Percentiles rank a stretch among this genome's conserved stretches.
Conservation (phyloP, 1,140 invertebrate genomes). For the Drosophila repleta region DNA sequence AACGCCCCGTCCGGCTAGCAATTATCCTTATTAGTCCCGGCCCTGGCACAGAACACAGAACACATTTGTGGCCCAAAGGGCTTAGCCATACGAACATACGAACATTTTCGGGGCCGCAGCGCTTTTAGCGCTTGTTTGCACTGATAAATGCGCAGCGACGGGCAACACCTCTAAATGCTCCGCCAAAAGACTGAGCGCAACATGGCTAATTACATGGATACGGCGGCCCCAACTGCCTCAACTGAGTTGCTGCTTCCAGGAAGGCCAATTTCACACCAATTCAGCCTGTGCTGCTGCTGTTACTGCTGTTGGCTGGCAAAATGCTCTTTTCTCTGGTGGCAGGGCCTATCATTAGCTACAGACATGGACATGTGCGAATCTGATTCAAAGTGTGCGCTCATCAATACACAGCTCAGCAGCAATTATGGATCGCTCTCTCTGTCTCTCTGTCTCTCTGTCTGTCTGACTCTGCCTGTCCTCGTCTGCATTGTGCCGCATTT, state of each 20-base stretch:
- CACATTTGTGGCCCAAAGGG: slow-evolving; percentile 56
- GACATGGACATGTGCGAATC: slow-evolving; percentile 40
- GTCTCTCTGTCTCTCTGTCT: slow-evolving; percentile 11
- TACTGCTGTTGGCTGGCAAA: slow-evolving; percentile 24
- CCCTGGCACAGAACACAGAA: slow-evolving; percentile 71
- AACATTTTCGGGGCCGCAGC: slow-evolving; percentile 35
- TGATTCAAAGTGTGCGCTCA: slow-evolving; percentile 36
- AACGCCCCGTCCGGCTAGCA: slow-evolving; percentile 64
- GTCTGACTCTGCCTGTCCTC: slow-evolving; percentile 10
- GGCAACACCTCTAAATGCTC: slow-evolving; percentile 43
- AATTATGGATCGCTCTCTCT: slow-evolving; percentile 46
- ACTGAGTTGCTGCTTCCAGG: slow-evolving; percentile 52
- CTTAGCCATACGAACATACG: slow-evolving; percentile 32
- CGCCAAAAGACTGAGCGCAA: slow-evolving; percentile 28
- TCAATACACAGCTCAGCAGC: slow-evolving; percentile 46
- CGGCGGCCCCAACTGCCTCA: slow-evolving; percentile 27
- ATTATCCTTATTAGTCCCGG: slow-evolving; percentile 76
- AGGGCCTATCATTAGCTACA: slow-evolving; percentile 61
- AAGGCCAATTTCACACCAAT: slow-evolving; percentile 80
- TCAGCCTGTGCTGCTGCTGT: slow-evolving; percentile 22
- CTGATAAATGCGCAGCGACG: slow-evolving; percentile 69
- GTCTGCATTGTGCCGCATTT: slow-evolving; percentile 69
- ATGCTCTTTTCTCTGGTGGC: slow-evolving; percentile 67
- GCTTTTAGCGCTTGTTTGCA: slow-evolving; percentile 75
- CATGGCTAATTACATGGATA: slow-evolving; percentile 60